Evolutionary conservation across 2,797 vertebrate genomes (phyloP).

Genomic region (Gila robusta): DNA sequence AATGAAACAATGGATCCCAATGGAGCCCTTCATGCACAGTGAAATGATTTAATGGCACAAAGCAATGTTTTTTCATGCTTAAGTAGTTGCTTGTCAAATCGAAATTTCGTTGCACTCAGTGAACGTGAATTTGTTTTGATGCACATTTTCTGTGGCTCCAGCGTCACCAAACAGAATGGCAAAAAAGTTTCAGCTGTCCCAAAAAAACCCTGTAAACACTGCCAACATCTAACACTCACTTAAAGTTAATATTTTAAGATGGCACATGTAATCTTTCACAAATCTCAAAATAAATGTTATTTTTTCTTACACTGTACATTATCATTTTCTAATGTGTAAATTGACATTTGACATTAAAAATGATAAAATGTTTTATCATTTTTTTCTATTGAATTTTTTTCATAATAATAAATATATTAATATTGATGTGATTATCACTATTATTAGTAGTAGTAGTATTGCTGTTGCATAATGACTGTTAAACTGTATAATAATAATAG

Average conservation of each 20-base stretch:
- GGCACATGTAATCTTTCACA: background rate
- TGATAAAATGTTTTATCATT: background rate
- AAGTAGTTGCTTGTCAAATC: constrained; percentile 14
- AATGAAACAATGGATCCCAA: constrained; percentile 13
- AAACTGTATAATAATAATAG: background rate
- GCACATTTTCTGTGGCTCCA: background rate
- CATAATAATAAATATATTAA: background rate
- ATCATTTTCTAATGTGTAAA: background rate
- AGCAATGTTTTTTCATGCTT: background rate
- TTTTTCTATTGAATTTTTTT: background rate
- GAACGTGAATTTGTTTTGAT: background rate
- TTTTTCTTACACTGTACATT: background rate
- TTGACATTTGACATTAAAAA: background rate
- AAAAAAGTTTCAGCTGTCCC: background rate
- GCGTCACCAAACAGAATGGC: background rate
- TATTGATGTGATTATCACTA: background rate
- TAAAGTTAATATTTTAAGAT: background rate
- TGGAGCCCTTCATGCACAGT: background rate
- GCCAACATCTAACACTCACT: too few species aligned
- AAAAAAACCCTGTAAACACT: background rate
- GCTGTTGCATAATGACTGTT: background rate
- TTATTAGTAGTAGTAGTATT: background rate
- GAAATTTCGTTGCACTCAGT: background rate
- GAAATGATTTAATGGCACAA: constrained; percentile 13
- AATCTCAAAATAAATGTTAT: background rate